Evolutionary conservation across 2,797 vertebrate genomes (phyloP), one percentile per base, ranked within the genome.

Genomic region (Bovichtus variegatus): DNA sequence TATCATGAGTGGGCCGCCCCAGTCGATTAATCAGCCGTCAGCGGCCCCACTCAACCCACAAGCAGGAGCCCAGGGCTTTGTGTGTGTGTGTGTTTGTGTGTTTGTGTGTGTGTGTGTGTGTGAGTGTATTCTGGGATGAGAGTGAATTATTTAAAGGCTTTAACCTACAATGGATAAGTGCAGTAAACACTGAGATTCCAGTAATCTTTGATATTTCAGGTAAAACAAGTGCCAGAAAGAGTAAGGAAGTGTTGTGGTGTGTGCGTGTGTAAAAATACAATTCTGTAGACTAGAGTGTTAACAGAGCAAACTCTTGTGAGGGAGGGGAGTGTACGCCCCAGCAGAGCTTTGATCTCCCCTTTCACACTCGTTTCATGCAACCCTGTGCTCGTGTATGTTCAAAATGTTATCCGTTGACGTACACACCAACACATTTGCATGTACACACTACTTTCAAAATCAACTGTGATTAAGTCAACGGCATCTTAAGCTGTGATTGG

Each of bases 11-110:
- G 84, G 89, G 88, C 82, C 84, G 90, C 88, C 83, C 84, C 89
- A 83, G 91, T 93, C 93, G 83, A 94, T 95, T 95, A 95, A 95
- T 96, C 94, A 95, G 91, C 88, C 86, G 81, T 92, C 92, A 94
- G 90, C 87, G 75, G 86, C 85, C 87, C 89, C 77, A 89, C 89
- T 92, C 89, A 87, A 74, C 83, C 85, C 79, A 31, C 86, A 81
- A 89, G 87, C 86, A 84, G 83, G 82, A 89, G 79, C 80, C 80
- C 83, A 78, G 69, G 79, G 89, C 80, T 71, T 87, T 25, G 70
- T 3, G 55, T 27, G 57, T 12, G 70, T 38, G 16, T 18, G 29
- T 21, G 60, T 23, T 29, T 25, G 40, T 57, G 57, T 27, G 53
- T 19, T 34, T 27, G 47, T 66, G 47, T 44, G 58, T 71, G 54